Base-by-base conservation (phyloP, 1,140 invertebrate genomes). In the Drosophila saltans region DNA sequence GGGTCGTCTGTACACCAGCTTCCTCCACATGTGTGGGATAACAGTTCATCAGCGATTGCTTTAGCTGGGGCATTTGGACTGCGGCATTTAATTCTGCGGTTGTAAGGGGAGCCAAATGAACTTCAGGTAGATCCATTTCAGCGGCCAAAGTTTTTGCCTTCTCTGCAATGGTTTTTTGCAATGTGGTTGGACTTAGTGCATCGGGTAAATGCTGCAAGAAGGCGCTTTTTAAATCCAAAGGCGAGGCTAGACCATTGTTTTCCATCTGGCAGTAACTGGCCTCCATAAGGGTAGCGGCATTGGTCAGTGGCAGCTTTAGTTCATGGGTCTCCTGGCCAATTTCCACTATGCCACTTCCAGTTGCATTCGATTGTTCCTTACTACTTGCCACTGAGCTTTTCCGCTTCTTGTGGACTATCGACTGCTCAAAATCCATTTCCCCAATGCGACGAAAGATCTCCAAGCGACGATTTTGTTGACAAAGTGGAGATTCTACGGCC, bases 391-490 rank as follows among this genome's bases (percentile, higher is more conserved):
- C 26, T 0, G 68, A 72, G 1, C 43, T 24, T 41, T 84, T 86
- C 2, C 76, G 72, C 43, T 58, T 74, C 8, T 59, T 74, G 57
- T 91, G 83, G 16, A 92, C 62, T 36, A 92, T 92, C 1, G 80
- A 80, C 56, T 90, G 79, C 43, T 92, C 91, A 24, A 91, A 92
- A 10, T 91, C 91, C 82, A 85, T 85, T 75, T 92, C 74, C 2
- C 84, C 85, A 10, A 92, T 92, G 57, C 90, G 89, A 10, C 75
- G 79, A 60, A 92, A 91, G 1, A 92, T 85, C 62, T 92, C 90
- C n/a, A 88, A 39, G n/a, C 91, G 91, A 10, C 91, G 88, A 59
- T 83, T 86, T 60, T 91, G 91, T 64, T 92, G 81, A 3, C 75
- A 75, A 39, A 85, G 10, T 1, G 91, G 85, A 9, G 91, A 92